phyloP scores from a whole-genome alignment of 2,113 vertebrate species.

The Apus apus region DNA sequence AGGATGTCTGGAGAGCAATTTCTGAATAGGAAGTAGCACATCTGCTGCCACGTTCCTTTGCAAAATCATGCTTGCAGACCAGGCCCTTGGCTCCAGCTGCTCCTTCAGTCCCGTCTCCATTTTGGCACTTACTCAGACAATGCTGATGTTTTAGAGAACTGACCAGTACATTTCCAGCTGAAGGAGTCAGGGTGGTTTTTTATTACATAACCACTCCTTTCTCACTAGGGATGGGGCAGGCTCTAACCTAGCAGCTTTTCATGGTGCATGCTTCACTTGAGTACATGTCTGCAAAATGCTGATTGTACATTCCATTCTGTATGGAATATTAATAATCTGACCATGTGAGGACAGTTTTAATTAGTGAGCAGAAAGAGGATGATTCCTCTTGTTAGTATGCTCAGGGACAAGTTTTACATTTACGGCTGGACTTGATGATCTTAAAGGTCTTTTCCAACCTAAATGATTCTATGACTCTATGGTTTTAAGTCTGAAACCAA shows the following conservation, averaged over 20 bases:
- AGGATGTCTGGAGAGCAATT: background rate
- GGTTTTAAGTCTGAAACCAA: background rate
- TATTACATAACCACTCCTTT: background rate
- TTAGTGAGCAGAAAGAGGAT: background rate
- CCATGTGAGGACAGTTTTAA: background rate
- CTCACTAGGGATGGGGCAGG: background rate
- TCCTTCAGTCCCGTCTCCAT: rapidly evolving
- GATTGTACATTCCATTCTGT: background rate
- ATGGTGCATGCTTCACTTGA: rapidly evolving
- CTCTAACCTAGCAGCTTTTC: background rate
- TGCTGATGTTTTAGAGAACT: background rate
- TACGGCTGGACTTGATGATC: too few relatives aligned
- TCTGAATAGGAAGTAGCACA: background rate
- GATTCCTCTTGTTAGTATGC: background rate
- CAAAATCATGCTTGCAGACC: background rate
- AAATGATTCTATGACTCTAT: too few relatives aligned
- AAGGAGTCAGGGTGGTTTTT: background rate
- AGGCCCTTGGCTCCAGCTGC: background rate
- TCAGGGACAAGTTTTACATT: background rate
- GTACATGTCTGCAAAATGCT: background rate
- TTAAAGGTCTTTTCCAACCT: too few relatives aligned
- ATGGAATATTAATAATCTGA: background rate
- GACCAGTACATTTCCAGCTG: background rate
- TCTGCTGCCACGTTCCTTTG: background rate
- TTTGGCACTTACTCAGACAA: background rate